Conservation (phyloP, 2,113 vertebrate genomes). For the Garra rufa region DNA sequence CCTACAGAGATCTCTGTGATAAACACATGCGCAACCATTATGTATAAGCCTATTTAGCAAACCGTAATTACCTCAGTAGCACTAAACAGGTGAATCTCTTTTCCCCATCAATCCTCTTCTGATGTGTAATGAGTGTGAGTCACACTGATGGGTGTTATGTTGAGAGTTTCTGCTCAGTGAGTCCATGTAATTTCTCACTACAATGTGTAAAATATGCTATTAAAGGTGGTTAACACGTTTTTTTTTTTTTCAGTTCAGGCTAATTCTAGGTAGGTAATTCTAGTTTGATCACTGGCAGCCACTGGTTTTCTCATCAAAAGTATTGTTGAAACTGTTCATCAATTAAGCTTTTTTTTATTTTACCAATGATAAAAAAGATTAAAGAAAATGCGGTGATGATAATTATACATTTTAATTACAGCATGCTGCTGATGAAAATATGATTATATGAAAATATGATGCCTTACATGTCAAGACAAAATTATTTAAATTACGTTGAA, state of each 20-base stretch:
- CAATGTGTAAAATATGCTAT: neutral
- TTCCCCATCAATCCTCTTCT: conserved; percentile 10
- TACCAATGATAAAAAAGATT: neutral
- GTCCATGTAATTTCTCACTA: neutral
- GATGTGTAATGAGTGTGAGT: conserved; percentile 23
- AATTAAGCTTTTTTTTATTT: neutral
- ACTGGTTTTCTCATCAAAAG: neutral
- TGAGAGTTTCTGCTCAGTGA: neutral
- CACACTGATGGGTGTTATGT: neutral
- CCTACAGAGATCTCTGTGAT: neutral
- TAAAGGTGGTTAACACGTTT: neutral
- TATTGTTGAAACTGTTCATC: neutral
- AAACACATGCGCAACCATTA: conserved; percentile 1
- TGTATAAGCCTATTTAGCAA: conserved; percentile 15
- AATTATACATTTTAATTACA: neutral
- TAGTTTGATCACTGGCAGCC: neutral
- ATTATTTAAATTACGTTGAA: no score
- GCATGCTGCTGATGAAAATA: neutral
- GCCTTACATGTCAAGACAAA: no score
- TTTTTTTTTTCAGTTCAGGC: neutral
- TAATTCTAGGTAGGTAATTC: neutral
- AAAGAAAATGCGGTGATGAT: neutral
- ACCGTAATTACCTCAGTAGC: neutral
- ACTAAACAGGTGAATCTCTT: conserved; percentile 28
- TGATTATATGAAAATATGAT: no score